Evolutionary conservation across 2,888 invertebrate genomes (phyloP).

Genomic region (Stenodera caucasica): DNA sequence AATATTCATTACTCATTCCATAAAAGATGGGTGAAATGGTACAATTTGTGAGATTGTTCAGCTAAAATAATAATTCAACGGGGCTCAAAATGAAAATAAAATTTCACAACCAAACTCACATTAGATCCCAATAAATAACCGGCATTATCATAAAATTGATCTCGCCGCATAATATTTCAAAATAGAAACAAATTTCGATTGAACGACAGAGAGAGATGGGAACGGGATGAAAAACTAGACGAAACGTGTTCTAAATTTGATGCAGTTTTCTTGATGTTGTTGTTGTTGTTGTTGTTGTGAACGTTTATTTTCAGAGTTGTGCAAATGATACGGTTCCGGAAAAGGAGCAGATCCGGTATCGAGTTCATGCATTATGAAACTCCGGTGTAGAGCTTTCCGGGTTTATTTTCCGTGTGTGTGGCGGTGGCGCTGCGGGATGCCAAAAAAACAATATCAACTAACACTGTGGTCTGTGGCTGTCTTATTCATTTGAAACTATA

Average conservation of each 20-base stretch:
- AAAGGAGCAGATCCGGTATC: background rate
- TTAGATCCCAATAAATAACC: background rate
- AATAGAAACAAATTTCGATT: no score
- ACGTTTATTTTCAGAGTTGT: background rate
- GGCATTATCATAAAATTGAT: no score
- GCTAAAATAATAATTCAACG: background rate
- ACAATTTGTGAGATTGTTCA: background rate
- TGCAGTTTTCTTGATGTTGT: background rate
- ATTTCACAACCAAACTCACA: background rate
- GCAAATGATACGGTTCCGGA: conserved; percentile 2
- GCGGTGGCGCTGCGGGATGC: background rate
- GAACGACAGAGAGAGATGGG: no score
- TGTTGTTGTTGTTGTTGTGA: background rate
- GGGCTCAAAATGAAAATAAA: background rate
- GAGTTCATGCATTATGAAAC: conserved; percentile 8
- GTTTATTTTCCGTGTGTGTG: background rate
- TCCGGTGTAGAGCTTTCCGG: background rate
- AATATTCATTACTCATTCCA: conserved; percentile 4
- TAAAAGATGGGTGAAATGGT: background rate
- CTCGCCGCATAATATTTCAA: no score
- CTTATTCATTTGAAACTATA: background rate
- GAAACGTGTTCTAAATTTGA: background rate
- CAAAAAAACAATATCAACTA: background rate
- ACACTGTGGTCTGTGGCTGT: background rate
- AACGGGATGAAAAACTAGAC: background rate